Conservation (phyloP, 2,888 invertebrate genomes). For the Dexiosoma caninum region DNA sequence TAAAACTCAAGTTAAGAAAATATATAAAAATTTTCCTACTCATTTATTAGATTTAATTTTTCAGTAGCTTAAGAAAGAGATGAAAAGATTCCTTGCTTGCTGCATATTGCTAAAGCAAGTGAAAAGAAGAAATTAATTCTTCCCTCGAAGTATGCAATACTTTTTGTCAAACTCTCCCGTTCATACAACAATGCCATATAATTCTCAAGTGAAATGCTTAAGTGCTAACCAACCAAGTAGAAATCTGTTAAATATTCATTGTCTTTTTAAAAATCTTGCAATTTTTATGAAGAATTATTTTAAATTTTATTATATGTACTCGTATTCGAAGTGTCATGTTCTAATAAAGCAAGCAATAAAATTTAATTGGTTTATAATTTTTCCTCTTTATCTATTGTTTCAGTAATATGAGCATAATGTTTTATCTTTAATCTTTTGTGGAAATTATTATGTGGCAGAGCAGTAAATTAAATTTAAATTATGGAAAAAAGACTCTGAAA, state of each 20-base stretch:
- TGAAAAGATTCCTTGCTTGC: neutral
- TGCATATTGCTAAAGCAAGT: neutral
- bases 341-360: conserved; percentile 25
- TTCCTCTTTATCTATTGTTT: conserved; percentile 3
- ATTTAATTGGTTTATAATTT: conserved; percentile 44
- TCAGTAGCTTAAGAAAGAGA: neutral
- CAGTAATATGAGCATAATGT: neutral
- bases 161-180: neutral
- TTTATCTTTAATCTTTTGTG: conserved; percentile 1
- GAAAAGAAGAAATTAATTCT: conserved; percentile 9
- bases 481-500: neutral
- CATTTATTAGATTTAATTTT: conserved; percentile 6
- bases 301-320: conserved; percentile 17
- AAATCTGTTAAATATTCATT: conserved; percentile 20
- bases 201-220: neutral
- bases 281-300: conserved; percentile 20
- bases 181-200: neutral
- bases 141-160: conserved; percentile 29
- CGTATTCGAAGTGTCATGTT: conserved; percentile 40
- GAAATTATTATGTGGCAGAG: neutral
- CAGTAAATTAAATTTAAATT: neutral
- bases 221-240: neutral
- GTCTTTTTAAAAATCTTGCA: neutral
- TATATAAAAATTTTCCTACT: neutral
- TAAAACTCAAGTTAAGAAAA: conserved; percentile 20